A percentile compares a stretch with the other conserved stretches of the same genome.
phyloP scores from a whole-genome alignment of 2,888 invertebrate genomes.

The Thera britannica region DNA sequence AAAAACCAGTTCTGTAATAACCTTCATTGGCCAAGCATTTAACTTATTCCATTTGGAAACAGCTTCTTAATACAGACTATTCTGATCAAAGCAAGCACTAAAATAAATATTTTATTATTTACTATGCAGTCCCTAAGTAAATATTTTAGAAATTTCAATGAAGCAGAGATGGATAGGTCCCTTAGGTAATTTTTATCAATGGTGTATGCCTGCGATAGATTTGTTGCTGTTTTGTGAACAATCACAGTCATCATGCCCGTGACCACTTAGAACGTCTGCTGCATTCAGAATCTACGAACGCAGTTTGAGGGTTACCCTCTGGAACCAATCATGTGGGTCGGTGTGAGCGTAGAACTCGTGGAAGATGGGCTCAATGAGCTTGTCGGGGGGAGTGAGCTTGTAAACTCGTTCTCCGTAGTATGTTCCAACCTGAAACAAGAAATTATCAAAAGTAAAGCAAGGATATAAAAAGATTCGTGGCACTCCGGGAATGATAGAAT shows the following conservation, averaged over 20 bases:
- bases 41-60: neutral
- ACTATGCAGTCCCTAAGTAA: neutral
- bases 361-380: conserved; percentile 86
- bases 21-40: neutral
- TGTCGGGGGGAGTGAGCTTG: conserved; percentile 87
- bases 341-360: conserved; percentile 90
- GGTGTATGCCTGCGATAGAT: neutral
- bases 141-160: too few species aligned
- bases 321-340: conserved; percentile 76
- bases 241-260: neutral
- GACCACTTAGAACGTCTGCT: neutral
- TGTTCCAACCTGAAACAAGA: conserved; percentile 88
- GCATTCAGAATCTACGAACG: conserved; percentile 71
- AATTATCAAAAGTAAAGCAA: neutral
- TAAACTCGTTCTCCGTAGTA: conserved; percentile 93
- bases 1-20: conserved; percentile 2
- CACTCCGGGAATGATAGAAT: too few species aligned
- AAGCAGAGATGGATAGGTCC: too few species aligned
- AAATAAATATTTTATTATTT: neutral
- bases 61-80: neutral
- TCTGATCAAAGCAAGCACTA: conserved; percentile 3
- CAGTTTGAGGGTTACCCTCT: conserved; percentile 82
- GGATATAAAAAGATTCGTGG: too few species aligned
- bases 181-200: neutral
- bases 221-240: neutral